These are phyloP conservation scores for Pemphigus obesinymphae DNA, from an alignment of 1,140 invertebrate genomes.

Conservation along the genomic window DNA sequence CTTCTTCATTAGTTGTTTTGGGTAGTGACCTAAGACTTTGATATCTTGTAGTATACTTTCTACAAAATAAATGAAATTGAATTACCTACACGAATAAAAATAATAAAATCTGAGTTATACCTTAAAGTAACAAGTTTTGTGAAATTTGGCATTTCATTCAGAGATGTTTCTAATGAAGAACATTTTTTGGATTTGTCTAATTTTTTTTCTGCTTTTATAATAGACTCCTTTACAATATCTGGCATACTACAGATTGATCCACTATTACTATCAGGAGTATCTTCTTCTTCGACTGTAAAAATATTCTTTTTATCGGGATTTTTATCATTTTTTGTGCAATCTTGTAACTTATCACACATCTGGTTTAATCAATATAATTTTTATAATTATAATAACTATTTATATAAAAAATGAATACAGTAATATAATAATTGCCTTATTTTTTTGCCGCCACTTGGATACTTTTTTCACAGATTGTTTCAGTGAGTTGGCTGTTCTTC, in stretches of 20 bases:
- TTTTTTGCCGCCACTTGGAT: conserved; percentile 24
- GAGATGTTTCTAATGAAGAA: not conserved
- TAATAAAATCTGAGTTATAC: not conserved
- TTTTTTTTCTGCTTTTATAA: not conserved
- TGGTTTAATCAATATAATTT: not conserved
- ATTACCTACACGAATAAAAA: not conserved
- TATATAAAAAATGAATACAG: not conserved
- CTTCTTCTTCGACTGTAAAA: conserved; percentile 26
- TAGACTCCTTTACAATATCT: conserved; percentile 36
- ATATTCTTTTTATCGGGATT: not conserved
- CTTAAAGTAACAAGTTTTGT: conserved; percentile 27
- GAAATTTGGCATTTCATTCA: conserved; percentile 15
- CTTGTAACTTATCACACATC: not conserved
- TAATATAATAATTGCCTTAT: not conserved
- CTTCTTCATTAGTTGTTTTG: not conserved
- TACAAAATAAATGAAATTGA: not conserved
- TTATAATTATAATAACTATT: not conserved
- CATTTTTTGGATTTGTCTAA: not conserved
- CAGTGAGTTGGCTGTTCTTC: not conserved
- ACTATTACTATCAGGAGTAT: conserved; percentile 35
- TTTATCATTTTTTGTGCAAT: conserved; percentile 4
- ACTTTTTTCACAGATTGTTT: conserved; percentile 28
- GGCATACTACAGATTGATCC: conserved; percentile 35
- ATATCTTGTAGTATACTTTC: conserved; percentile 15
- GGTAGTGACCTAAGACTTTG: conserved; percentile 1